Base-by-base conservation (phyloP, 2,797 vertebrate species). In the Anableps anableps region DNA sequence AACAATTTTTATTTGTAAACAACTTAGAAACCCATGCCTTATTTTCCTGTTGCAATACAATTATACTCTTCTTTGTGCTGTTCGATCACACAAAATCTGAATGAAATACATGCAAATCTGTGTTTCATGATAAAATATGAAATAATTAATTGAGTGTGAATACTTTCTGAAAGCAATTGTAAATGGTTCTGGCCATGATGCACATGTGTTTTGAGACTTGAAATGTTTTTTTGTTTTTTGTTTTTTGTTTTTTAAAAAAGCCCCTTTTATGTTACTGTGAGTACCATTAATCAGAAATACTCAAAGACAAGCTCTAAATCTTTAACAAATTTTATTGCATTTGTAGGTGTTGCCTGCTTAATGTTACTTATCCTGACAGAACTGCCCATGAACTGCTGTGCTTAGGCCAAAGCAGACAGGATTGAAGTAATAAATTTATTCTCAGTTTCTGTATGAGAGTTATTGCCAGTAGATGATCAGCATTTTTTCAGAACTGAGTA, bases 281-380 rank as follows among this genome's bases (percentile, higher is more conserved):
- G 41, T 7, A 72, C 81, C n/a, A 68, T 50, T 48, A 80, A 76
- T 29, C 55, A 75, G 26, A 73, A 62, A 23, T 75, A 77, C 83
- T 50, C 80, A 76, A 86, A 70, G 73, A 82, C 68, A 75, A 53
- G 34, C 76, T 81, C 5, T 29, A 87, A 34, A 81, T 82, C 73
- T 51, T 81, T 84, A 23, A 71, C 73, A 83, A 86, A 84, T 87
- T 90, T 85, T 36, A 82, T 77, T 76, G 73, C 62, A 85, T 86
- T 82, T 77, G 68, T 81, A 74, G 75, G 77, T 83, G 81, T 90
- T 71, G 62, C 72, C 85, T 81, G 72, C 83, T 82, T 86, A 78
- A 85, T 82, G 85, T 91, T 82, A 84, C 62, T 80, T 77, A 70
- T 29, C 60, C 47, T 0, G 2, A 79, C 76, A 81, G 2, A 53